Base-by-base conservation (phyloP, 2,113 vertebrate species). In the Chamaea fasciata region DNA sequence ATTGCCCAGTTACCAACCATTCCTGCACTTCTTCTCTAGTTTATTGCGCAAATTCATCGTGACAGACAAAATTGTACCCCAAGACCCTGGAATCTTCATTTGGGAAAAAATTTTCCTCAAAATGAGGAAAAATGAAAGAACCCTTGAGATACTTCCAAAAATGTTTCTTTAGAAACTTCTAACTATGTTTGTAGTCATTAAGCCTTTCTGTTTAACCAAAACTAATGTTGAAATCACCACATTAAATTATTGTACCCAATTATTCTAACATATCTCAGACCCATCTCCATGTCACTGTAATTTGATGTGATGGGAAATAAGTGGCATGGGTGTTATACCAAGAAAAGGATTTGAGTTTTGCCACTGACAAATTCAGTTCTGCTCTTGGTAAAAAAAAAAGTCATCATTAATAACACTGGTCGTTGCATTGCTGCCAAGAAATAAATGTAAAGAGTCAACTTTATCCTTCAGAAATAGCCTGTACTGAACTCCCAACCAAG, bases 401-500 rank as follows among this genome's bases (percentile, higher is more conserved):
- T 5, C 22, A 46, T 44, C 14, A 30, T 49, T 49, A 46, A 63
- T 59, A 28, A 46, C 27, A 49, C 44, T 77, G 35, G 10, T 28
- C 30, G 31, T 14, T 67, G n/a, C 13, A 19, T 7, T 57, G 17
- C 42, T 86, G 65, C n/a, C 75, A 82, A 85, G 65, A 85, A 57
- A 78, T 21, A 39, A 74, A 74, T 33, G 21, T 33, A 24, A 56
- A 88, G 20, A 37, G 21, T 47, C 35, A 77, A 6, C 7, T 7
- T 11, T 20, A 3, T 24, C 24, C 35, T 69, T 87, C 33, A 64
- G 35, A 60, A 64, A 60, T 1, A 65, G 5, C 33, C 35, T 41
- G 44, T 6, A 15, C 31, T 0, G 0, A 42, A 47, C 53, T 83
- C 28, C 33, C 35, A 42, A 0, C 22, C 30, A 9, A 11, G 13